A percentile compares a stretch with the other conserved stretches of the same genome.
Conservation (phyloP, 2,797 vertebrate species). For the Apogon hyalosoma region DNA sequence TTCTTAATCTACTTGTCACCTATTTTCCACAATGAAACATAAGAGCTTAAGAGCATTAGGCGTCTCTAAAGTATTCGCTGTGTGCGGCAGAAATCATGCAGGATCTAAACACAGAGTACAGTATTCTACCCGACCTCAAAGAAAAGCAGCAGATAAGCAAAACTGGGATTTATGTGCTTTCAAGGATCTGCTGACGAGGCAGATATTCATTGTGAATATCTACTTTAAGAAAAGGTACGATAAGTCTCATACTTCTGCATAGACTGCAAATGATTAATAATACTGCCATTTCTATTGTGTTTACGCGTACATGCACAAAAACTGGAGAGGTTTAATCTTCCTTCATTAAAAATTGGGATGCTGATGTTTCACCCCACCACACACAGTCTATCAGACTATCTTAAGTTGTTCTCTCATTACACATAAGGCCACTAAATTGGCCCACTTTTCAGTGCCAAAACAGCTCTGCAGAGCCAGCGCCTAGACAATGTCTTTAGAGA, state of each 20-base stretch:
- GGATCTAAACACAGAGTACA: constrained; percentile 25
- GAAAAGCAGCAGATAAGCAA: constrained; percentile 43
- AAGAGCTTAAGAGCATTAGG: constrained; percentile 52
- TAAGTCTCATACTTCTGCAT: neutral
- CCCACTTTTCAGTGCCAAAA: constrained; percentile 42
- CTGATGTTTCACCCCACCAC: constrained; percentile 4
- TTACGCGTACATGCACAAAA: constrained; percentile 4
- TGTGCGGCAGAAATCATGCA: constrained; percentile 22
- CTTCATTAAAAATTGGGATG: constrained; percentile 11
- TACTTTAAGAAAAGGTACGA: constrained; percentile 9
- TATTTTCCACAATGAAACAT: constrained; percentile 46
- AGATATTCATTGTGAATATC: constrained; percentile 26
- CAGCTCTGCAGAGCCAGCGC: constrained; percentile 35
- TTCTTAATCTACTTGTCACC: constrained; percentile 62
- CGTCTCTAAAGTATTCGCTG: constrained; percentile 37
- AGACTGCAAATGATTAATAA: constrained; percentile 35
- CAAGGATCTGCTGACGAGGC: constrained; percentile 25
- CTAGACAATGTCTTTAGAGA: constrained; percentile 46
- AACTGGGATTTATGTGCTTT: constrained; percentile 47
- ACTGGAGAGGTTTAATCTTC: constrained; percentile 2
- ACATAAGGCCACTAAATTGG: constrained; percentile 52
- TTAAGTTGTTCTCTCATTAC: constrained; percentile 47
- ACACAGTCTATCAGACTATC: constrained; percentile 29
- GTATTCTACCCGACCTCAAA: constrained; percentile 15
- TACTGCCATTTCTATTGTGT: constrained; percentile 10